A percentile compares a stretch with the other conserved stretches of the same genome.
These are phyloP conservation scores for Parauchenoglanis punctatus DNA, from an alignment of 2,797 vertebrate genomes.

Conservation along the genomic window DNA sequence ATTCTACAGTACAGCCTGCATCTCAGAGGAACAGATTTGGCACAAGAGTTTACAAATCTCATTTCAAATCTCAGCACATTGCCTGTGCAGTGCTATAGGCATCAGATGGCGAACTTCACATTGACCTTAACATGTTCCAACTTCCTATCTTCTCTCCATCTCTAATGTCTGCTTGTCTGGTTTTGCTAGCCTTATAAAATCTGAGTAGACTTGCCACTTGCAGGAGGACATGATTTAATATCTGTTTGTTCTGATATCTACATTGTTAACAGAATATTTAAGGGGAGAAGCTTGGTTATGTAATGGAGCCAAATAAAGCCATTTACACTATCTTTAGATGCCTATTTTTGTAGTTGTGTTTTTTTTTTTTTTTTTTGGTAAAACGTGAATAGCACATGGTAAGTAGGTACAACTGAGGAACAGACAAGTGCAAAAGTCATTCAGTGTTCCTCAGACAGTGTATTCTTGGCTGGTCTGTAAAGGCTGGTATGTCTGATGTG, in stretches of 20 bases:
- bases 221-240: neutral
- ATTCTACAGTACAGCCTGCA: neutral
- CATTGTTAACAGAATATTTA: neutral
- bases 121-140: constrained; percentile 5
- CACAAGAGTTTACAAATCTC: neutral
- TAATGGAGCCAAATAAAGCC: neutral
- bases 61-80: neutral
- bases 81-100: constrained; percentile 1
- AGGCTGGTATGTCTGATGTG: neutral
- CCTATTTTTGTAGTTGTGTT: neutral
- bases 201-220: neutral
- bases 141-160: neutral
- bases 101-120: neutral
- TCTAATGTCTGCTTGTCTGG: neutral
- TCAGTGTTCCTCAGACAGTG: neutral
- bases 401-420: neutral
- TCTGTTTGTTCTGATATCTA: neutral
- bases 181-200: neutral
- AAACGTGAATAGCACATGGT: neutral
- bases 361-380: neutral
- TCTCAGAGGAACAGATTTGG: neutral
- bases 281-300: too few relatives aligned
- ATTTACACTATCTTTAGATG: neutral
- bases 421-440: neutral
- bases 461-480: constrained; percentile 6